phyloP scores from a whole-genome alignment of 2,888 invertebrate genomes.

The Kuschelorhynchus macadamiae region DNA sequence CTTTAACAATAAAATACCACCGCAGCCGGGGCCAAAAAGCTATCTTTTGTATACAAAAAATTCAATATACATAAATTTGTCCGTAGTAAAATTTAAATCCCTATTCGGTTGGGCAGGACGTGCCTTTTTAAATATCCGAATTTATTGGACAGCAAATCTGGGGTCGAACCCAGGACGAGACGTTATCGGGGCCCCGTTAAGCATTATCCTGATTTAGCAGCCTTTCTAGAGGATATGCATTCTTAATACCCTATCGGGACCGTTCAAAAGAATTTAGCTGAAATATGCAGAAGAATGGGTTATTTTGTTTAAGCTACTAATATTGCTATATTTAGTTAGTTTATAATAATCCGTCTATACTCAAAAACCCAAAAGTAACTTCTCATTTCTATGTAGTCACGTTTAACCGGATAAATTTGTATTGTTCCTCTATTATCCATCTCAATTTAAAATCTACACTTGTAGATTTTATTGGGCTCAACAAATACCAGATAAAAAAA shows the following conservation, averaged over 20 bases:
- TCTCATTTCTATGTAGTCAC: too few species aligned
- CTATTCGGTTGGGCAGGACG: slow-evolving; percentile 30
- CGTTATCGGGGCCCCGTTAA: slow-evolving; percentile 53
- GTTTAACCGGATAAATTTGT: too few species aligned
- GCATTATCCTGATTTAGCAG: slow-evolving; percentile 65
- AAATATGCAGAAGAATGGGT: too few species aligned
- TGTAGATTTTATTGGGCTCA: too few species aligned
- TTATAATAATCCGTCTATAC: too few species aligned
- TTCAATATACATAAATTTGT: slow-evolving; percentile 50
- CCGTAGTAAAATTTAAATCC: slow-evolving; percentile 44
- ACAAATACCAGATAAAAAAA: too few species aligned
- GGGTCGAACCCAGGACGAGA: slow-evolving; percentile 38
- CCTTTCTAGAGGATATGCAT: slow-evolving; percentile 42
- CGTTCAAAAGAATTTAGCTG: too few species aligned
- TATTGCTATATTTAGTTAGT: too few species aligned
- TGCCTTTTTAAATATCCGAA: slow-evolving; percentile 47
- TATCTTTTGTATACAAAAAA: slow-evolving; percentile 41
- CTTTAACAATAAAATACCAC: slow-evolving; percentile 38
- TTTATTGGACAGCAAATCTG: slow-evolving; percentile 41
- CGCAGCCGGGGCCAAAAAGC: slow-evolving; percentile 16
- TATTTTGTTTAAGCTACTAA: too few species aligned
- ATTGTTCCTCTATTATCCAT: too few species aligned
- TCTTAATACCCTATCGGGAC: slow-evolving; percentile 25
- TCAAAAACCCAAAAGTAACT: too few species aligned
- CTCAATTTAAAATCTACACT: too few species aligned